Conservation (phyloP, 2,113 vertebrate species). For the Rhegmatorhina hoffmannsi region DNA sequence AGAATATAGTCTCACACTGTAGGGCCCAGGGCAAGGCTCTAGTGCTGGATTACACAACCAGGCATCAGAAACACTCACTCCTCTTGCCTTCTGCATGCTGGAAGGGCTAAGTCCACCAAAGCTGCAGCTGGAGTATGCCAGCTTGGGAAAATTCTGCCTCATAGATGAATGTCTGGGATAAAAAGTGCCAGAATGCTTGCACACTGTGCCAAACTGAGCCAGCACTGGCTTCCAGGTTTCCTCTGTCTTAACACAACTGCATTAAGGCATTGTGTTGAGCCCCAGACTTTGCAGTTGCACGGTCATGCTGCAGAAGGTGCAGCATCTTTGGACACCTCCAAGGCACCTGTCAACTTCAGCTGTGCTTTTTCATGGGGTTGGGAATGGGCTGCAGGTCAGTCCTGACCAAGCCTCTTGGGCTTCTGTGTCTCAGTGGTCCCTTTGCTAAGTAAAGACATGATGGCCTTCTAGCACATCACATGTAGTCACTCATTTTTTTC, state of each 20-base stretch:
- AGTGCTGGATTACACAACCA: background rate
- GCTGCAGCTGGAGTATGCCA: background rate
- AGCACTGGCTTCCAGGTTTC: background rate
- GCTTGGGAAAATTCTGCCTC: background rate
- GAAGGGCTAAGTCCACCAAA: background rate
- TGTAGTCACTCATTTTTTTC: background rate
- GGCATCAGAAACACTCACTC: background rate
- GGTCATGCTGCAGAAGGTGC: background rate
- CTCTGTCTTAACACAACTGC: background rate
- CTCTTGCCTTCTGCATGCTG: background rate
- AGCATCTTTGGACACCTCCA: background rate
- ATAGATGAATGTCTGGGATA: background rate
- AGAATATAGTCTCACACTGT: background rate
- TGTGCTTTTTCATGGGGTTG: background rate
- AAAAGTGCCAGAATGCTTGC: background rate
- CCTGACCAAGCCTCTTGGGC: fast-evolving
- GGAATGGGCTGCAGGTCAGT: background rate
- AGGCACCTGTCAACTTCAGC: background rate
- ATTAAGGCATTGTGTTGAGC: background rate
- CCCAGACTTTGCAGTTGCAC: background rate
- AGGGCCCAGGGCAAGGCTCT: background rate
- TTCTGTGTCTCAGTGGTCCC: background rate
- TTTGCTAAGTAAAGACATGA: background rate
- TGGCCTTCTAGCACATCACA: background rate
- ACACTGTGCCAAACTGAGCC: background rate